Percentiles rank a stretch among this genome's conserved stretches.
Conservation (phyloP, 1,140 invertebrate species). For the Cecropterus lyciades region DNA sequence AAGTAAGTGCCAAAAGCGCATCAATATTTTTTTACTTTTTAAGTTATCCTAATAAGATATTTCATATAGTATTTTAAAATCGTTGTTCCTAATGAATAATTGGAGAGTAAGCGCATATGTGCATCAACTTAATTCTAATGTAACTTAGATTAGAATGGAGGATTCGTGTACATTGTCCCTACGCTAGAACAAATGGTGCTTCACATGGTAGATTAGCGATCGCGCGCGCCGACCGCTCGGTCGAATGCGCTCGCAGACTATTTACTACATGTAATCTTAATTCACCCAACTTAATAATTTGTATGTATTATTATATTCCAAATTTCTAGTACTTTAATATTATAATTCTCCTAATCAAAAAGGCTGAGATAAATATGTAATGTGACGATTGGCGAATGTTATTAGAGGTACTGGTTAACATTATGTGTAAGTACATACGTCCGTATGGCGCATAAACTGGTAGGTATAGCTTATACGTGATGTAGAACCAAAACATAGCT, state of each 20-base stretch:
- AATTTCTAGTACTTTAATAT: constrained; percentile 61
- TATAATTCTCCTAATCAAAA: constrained; percentile 81
- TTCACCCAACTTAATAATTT: constrained; percentile 75
- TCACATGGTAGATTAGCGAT: constrained; percentile 76
- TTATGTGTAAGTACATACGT: constrained; percentile 47
- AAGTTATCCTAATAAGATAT: constrained; percentile 72
- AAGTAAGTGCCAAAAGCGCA: constrained; percentile 78
- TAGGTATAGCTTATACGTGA: constrained; percentile 57
- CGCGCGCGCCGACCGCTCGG: constrained; percentile 44
- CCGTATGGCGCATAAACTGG: constrained; percentile 31
- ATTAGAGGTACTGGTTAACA: constrained; percentile 61
- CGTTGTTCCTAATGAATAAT: constrained; percentile 81
- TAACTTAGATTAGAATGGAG: constrained; percentile 74
- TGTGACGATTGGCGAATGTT: constrained; percentile 70
- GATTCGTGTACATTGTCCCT: constrained; percentile 82
- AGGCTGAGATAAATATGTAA: constrained; percentile 79
- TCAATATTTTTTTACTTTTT: constrained; percentile 63
- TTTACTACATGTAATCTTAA: constrained; percentile 70
- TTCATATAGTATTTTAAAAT: constrained; percentile 77
- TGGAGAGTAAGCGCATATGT: constrained; percentile 69
- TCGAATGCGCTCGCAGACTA: constrained; percentile 42
- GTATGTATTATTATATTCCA: constrained; percentile 77
- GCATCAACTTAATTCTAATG: constrained; percentile 75
- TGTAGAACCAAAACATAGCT: constrained; percentile 70
- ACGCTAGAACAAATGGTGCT: constrained; percentile 84